Percentiles rank a stretch among this genome's conserved stretches.
Evolutionary conservation across 2,113 vertebrate species (phyloP).

Genomic region (Perccottus glenii): DNA sequence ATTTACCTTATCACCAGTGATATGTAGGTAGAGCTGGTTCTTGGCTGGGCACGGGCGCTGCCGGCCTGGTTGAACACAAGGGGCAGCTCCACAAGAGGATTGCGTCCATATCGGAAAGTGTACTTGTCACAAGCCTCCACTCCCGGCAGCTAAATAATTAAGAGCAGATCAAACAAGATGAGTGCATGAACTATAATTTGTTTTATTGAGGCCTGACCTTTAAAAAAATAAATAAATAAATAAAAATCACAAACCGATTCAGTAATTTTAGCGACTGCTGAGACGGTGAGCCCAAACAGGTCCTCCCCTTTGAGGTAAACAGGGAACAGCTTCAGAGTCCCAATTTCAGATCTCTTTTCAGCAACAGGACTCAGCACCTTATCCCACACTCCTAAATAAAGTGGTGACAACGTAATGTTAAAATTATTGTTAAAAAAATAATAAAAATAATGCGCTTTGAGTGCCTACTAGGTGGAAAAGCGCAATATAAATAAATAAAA

Average conservation of each 20-base stretch:
- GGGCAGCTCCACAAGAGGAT: slow-evolving; percentile 92
- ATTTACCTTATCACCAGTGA: slow-evolving; percentile 89
- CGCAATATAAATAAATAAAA: too few relatives aligned
- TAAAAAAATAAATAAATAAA: not conserved
- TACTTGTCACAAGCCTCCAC: slow-evolving; percentile 93
- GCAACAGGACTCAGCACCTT: slow-evolving; percentile 93
- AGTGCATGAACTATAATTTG: not conserved
- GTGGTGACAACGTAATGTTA: not conserved
- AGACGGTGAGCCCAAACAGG: slow-evolving; percentile 93
- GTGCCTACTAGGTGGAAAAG: too few relatives aligned
- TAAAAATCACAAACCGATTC: slow-evolving; percentile 87
- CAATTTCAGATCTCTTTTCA: slow-evolving; percentile 85
- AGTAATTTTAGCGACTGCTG: slow-evolving; percentile 90
- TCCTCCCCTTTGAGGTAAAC: slow-evolving; percentile 94
- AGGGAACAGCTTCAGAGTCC: slow-evolving; percentile 94
- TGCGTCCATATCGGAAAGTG: slow-evolving; percentile 93
- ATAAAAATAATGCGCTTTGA: too few relatives aligned
- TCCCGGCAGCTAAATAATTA: slow-evolving; percentile 86
- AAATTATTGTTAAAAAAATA: too few relatives aligned
- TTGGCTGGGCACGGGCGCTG: slow-evolving; percentile 89
- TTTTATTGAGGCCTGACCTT: not conserved
- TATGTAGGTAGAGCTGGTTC: slow-evolving; percentile 79
- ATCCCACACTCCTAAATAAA: slow-evolving; percentile 90
- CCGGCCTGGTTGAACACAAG: slow-evolving; percentile 94
- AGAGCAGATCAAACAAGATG: not conserved